phyloP scores from a whole-genome alignment of 53 echinoderm and acorn worm genomes.

The Hippasteria phrygiana region DNA sequence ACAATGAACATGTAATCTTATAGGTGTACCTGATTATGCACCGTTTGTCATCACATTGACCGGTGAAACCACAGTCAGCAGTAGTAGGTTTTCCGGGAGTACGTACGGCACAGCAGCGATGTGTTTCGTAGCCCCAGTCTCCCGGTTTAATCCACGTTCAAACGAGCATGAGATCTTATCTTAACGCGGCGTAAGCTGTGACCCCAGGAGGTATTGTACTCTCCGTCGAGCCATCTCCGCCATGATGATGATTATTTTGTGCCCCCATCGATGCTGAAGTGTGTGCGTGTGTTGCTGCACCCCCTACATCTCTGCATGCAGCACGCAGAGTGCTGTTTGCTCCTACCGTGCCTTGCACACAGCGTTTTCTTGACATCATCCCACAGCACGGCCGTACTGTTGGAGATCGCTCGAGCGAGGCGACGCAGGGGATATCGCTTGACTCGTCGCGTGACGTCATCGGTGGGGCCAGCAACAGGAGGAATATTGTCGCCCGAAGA shows the following conservation, averaged over 20 bases:
- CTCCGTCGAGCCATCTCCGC: neutral
- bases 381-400: neutral
- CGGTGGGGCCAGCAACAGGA: neutral
- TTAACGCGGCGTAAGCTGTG: neutral
- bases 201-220: neutral
- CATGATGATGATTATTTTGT: neutral
- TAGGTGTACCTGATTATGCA: neutral
- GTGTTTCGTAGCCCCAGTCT: neutral
- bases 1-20: neutral
- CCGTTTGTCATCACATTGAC: neutral
- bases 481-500: constrained; percentile 4
- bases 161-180: constrained; percentile 5
- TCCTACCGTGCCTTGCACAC: too few species aligned
- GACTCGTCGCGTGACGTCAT: constrained; percentile 17
- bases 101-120: too few species aligned
- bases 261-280: neutral
- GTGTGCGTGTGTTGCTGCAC: neutral
- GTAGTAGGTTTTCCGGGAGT: too few species aligned
- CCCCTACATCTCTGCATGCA: neutral
- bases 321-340: neutral
- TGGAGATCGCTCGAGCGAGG: constrained; percentile 21
- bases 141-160: neutral
- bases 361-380: too few species aligned
- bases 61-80: neutral
- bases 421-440: neutral